Conservation (phyloP, 2,888 invertebrate genomes). For the Anthrax anthrax region DNA sequence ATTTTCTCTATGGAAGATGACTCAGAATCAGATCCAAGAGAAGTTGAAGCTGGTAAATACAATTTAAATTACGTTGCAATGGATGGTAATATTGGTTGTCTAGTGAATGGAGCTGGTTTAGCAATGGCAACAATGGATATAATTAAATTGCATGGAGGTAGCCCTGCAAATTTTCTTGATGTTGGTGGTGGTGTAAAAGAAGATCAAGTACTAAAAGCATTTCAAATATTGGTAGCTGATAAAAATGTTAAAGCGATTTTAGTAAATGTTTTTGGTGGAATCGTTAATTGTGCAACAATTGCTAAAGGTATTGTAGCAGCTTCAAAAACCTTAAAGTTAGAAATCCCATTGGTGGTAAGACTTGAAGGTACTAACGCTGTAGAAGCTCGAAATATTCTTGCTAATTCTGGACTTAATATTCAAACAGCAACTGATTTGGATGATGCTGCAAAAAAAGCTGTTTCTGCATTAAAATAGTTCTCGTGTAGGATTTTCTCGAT, state of each 20-base stretch:
- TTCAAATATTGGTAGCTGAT: conserved; percentile 75
- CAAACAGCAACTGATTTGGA: conserved; percentile 74
- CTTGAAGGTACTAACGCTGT: conserved; percentile 89
- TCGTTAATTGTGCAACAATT: conserved; percentile 95
- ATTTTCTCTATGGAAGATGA: conserved; percentile 83
- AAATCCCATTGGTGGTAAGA: conserved; percentile 82
- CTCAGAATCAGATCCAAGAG: conserved; percentile 81
- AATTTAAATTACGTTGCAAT: conserved; percentile 94
- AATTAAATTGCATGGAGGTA: conserved; percentile 89
- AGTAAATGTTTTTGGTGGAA: conserved; percentile 97
- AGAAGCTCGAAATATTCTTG: conserved; percentile 68
- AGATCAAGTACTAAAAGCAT: conserved; percentile 83
- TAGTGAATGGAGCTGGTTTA: conserved; percentile 96
- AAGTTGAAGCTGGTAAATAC: conserved; percentile 78
- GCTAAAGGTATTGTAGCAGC: conserved; percentile 92
- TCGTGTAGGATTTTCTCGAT: no score
- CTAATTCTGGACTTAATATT: conserved; percentile 71
- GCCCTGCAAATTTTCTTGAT: conserved; percentile 96
- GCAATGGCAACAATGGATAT: conserved; percentile 99
- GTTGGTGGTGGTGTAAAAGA: conserved; percentile 94
- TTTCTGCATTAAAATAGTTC: conserved; percentile 34
- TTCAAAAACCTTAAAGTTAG: conserved; percentile 59
- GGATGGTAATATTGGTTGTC: conserved; percentile 89
- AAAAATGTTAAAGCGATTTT: conserved; percentile 85
- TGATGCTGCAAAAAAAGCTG: conserved; percentile 83